Percentiles rank a stretch among this genome's conserved stretches.
Evolutionary conservation across 2,113 vertebrate genomes (phyloP).

Genomic region (Paramisgurnus dabryanus): DNA sequence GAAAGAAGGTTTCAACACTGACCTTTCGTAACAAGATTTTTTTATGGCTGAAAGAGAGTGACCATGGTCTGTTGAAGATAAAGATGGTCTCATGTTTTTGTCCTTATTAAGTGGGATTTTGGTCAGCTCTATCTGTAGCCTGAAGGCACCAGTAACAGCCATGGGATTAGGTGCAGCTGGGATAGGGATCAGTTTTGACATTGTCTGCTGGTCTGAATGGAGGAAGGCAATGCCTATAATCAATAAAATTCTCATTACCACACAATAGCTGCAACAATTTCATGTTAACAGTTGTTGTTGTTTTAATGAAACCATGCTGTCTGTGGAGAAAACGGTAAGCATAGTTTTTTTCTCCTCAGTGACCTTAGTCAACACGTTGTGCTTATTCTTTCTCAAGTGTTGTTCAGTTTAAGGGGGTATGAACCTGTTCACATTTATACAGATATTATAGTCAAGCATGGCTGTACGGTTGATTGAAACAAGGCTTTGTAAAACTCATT

Average conservation of each 20-base stretch:
- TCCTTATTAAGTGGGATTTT: slow-evolving; percentile 40
- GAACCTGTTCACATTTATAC: too few relatives aligned
- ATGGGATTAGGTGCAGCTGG: slow-evolving; percentile 58
- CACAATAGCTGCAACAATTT: slow-evolving; percentile 47
- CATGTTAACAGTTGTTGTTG: slow-evolving; percentile 30
- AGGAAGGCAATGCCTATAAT: slow-evolving; percentile 61
- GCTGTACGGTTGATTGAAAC: neutral
- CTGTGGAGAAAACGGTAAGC: slow-evolving; percentile 38
- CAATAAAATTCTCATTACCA: slow-evolving; percentile 74
- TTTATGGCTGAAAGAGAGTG: slow-evolving; percentile 14
- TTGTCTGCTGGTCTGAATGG: slow-evolving; percentile 61
- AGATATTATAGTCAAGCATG: neutral
- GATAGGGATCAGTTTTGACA: slow-evolving; percentile 60
- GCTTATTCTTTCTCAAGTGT: slow-evolving; percentile 3
- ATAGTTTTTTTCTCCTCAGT: neutral
- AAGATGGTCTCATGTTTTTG: slow-evolving; percentile 32
- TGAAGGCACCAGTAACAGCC: slow-evolving; percentile 56
- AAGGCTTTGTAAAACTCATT: neutral
- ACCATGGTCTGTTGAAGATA: slow-evolving; percentile 36
- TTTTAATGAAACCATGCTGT: slow-evolving; percentile 24
- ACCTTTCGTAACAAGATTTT: slow-evolving; percentile 28
- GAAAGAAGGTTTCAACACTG: slow-evolving; percentile 27
- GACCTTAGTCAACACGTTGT: neutral
- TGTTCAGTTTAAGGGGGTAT: neutral
- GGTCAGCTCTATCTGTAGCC: slow-evolving; percentile 49